A percentile compares a stretch with the other conserved stretches of the same genome.
These are phyloP conservation scores for Drosophila leonis DNA, from an alignment of 2,888 invertebrate species.

Conservation along the genomic window DNA sequence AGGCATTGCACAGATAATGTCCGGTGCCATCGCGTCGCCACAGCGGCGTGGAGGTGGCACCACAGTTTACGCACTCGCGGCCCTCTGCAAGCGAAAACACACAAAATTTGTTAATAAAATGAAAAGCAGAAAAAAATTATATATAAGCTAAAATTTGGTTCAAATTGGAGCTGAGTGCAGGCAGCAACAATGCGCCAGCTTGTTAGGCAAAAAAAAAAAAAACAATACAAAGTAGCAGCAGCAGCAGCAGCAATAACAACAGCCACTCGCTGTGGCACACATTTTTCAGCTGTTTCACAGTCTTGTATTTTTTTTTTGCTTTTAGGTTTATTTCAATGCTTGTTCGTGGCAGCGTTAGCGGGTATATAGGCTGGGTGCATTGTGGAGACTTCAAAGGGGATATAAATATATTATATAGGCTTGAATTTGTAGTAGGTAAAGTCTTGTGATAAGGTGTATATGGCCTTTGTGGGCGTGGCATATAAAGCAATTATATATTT, in stretches of 20 bases:
- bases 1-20: conserved; percentile 99
- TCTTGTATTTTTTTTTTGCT: conserved; percentile 31
- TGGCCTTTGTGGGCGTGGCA: background rate
- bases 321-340: conserved; percentile 1
- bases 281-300: conserved; percentile 77
- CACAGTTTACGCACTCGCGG: conserved; percentile 99
- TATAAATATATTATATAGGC: background rate
- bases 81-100: conserved; percentile 90
- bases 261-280: conserved; percentile 41
- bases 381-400: background rate
- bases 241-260: conserved; percentile 35
- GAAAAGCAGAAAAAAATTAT: conserved; percentile 6
- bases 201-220: conserved; percentile 36
- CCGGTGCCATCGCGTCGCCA: conserved; percentile 98
- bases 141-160: conserved; percentile 9
- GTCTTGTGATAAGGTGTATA: background rate
- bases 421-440: background rate
- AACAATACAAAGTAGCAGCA: conserved; percentile 18
- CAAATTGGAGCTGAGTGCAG: conserved; percentile 33
- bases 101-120: conserved; percentile 1
- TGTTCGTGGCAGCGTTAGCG: background rate
- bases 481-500: background rate
- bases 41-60: conserved; percentile 98
- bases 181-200: conserved; percentile 52
- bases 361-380: background rate